These are phyloP conservation scores for Lycocorax pyrrhopterus DNA, from an alignment of 2,113 vertebrate species.

Conservation along the genomic window DNA sequence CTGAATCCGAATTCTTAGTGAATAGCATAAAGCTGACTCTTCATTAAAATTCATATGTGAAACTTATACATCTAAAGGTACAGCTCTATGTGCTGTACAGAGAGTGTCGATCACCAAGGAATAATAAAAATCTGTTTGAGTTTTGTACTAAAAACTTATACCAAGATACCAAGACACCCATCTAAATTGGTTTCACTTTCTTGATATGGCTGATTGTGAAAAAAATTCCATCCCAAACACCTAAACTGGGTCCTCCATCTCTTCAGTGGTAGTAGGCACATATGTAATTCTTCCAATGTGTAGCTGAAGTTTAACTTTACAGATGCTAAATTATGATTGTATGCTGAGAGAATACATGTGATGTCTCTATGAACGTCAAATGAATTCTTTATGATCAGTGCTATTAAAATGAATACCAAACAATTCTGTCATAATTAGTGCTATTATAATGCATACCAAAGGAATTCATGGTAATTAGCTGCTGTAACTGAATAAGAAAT, in stretches of 20 bases:
- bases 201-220: background rate
- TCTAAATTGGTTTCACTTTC: background rate
- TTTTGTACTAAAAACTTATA: background rate
- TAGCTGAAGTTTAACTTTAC: background rate
- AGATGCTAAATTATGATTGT: constrained; percentile 35
- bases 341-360: background rate
- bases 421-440: constrained; percentile 53
- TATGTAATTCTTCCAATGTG: background rate
- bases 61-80: background rate
- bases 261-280: background rate
- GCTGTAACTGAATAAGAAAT: constrained; percentile 46
- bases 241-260: background rate
- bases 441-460: constrained; percentile 51
- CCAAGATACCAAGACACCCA: background rate
- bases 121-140: background rate
- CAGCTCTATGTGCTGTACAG: background rate
- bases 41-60: background rate
- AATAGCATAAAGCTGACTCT: background rate
- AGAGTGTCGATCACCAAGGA: background rate
- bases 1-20: background rate
- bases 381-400: constrained; percentile 33
- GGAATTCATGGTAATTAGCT: constrained; percentile 16
- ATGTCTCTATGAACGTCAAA: background rate
- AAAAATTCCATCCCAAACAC: background rate
- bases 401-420: constrained; percentile 48